phyloP scores from a whole-genome alignment of 2,797 vertebrate genomes.

The Odontamblyopus lacepedii region DNA sequence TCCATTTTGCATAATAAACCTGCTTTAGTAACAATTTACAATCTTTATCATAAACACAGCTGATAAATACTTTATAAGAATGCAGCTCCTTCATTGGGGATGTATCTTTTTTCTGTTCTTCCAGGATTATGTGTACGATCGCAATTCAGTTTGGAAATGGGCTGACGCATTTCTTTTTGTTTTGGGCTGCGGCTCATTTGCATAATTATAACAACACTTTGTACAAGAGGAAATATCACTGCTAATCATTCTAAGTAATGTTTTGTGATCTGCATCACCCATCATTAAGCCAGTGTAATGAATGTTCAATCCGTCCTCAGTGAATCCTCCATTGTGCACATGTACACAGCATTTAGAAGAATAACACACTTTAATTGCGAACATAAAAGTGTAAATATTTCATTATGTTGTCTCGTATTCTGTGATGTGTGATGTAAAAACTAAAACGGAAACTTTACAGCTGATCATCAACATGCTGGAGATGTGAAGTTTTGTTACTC shows the following conservation, averaged over 20 bases:
- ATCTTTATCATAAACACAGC: background rate
- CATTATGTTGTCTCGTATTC: too few species aligned
- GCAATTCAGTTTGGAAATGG: slow-evolving; percentile 2
- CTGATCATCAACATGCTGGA: too few species aligned
- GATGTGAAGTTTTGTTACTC: too few species aligned
- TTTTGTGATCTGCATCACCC: background rate
- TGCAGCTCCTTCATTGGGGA: background rate
- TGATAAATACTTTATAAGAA: background rate
- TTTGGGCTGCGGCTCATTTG: background rate
- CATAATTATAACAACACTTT: slow-evolving; percentile 5
- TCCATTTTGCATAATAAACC: too few species aligned
- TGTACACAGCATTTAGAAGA: background rate
- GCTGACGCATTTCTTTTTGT: background rate
- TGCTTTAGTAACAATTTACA: too few species aligned
- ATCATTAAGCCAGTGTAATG: background rate
- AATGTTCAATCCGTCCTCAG: background rate
- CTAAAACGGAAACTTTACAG: too few species aligned
- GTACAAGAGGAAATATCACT: background rate
- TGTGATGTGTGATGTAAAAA: too few species aligned
- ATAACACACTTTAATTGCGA: too few species aligned
- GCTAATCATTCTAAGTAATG: background rate
- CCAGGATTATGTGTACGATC: background rate
- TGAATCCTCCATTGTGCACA: background rate
- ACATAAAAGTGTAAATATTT: too few species aligned
- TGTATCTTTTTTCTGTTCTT: background rate